Percentiles rank a stretch among this genome's conserved stretches.
Evolutionary conservation across 2,797 vertebrate species (phyloP).

Genomic region (Capromys pilorides): DNA sequence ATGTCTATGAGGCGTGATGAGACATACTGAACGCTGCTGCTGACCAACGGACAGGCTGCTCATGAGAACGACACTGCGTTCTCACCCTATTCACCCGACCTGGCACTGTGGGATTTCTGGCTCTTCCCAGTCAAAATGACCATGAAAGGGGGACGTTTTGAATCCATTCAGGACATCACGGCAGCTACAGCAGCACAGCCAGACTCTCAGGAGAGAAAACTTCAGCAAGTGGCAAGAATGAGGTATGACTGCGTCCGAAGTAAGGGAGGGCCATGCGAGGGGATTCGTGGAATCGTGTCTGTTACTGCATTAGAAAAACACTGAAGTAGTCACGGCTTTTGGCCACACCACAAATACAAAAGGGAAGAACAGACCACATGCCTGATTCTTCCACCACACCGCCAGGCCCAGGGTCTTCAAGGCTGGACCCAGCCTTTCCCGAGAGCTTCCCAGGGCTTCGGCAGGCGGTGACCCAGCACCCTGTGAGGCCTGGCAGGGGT

Average conservation of each 20-base stretch:
- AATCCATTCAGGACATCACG: background rate
- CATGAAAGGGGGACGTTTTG: background rate
- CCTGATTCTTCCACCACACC: background rate
- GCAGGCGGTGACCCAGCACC: background rate
- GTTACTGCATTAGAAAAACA: background rate
- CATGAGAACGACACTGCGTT: fast-evolving
- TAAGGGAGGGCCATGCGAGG: background rate
- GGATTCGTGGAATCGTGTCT: background rate
- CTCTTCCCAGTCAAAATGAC: background rate
- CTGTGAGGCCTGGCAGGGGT: background rate
- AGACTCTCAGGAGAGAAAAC: background rate
- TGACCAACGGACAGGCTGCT: background rate
- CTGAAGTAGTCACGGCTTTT: background rate
- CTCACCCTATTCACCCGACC: background rate
- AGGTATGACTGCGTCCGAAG: background rate
- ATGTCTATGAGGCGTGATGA: background rate
- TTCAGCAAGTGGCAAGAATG: background rate
- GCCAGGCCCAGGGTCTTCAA: background rate
- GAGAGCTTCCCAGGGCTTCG: background rate
- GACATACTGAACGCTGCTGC: background rate
- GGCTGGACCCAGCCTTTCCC: background rate
- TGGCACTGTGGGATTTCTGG: background rate
- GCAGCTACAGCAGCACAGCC: background rate
- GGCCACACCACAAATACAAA: background rate
- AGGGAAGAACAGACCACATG: background rate